Percentiles rank a stretch among this genome's conserved stretches.
These are phyloP conservation scores for Chromis chromis DNA, from an alignment of 2,797 vertebrate genomes.

Conservation along the genomic window DNA sequence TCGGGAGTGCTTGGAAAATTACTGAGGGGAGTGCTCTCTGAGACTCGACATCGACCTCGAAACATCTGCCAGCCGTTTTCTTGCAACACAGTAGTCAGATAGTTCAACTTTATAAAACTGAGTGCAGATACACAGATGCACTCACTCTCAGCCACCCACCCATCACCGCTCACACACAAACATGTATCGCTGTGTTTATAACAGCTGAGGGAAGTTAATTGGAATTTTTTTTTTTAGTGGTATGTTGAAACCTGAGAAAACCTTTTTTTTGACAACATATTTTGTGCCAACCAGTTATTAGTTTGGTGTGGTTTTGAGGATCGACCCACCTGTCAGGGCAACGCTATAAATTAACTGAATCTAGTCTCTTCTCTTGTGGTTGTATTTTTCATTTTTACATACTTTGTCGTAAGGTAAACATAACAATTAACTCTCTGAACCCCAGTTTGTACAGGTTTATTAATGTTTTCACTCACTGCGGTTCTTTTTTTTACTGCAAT, in stretches of 20 bases:
- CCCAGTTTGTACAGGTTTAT: too few relatives aligned
- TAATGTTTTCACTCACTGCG: too few relatives aligned
- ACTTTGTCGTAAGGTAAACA: constrained; percentile 1
- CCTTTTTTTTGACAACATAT: background rate
- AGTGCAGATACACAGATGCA: constrained; percentile 17
- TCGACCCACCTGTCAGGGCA: constrained; percentile 3
- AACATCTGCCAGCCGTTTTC: constrained; percentile 73
- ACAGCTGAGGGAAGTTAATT: constrained; percentile 43
- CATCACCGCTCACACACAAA: constrained; percentile 7
- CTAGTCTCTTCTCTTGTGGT: too few relatives aligned
- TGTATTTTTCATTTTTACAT: constrained; percentile 3
- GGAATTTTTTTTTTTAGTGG: constrained; percentile 18
- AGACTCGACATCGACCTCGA: constrained; percentile 60
- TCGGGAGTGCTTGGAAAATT: constrained; percentile 55
- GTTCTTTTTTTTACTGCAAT: too few relatives aligned
- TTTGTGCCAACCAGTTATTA: background rate
- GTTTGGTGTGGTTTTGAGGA: constrained; percentile 5
- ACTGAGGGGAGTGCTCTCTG: constrained; percentile 56
- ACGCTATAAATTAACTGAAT: constrained; percentile 3
- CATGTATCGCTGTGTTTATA: background rate
- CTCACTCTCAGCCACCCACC: background rate
- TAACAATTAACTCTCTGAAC: background rate
- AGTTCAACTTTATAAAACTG: constrained; percentile 45
- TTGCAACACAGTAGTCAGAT: constrained; percentile 37
- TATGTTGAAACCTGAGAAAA: constrained; percentile 12